Evolutionary conservation across 2,797 vertebrate species (phyloP).

Genomic region (Sebastolobus altivelis): DNA sequence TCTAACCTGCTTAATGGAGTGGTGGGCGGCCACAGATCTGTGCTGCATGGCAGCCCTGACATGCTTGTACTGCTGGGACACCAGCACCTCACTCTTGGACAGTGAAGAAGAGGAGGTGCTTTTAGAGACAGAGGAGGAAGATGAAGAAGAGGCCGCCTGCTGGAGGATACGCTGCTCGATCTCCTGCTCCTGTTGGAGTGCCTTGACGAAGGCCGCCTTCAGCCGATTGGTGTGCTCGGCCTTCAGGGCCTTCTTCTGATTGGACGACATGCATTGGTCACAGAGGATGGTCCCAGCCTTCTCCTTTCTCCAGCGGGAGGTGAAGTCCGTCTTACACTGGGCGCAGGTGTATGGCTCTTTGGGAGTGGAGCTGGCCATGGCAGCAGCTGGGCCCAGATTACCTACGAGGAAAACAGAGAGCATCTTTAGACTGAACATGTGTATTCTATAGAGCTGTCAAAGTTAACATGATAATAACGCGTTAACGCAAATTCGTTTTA

Average conservation of each 20-base stretch:
- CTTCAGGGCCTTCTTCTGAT: constrained; percentile 96
- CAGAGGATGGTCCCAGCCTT: constrained; percentile 94
- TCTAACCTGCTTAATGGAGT: constrained; percentile 84
- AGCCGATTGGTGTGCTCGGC: constrained; percentile 96
- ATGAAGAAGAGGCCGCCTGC: constrained; percentile 83
- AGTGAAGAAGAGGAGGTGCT: constrained; percentile 75
- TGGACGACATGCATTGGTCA: constrained; percentile 97
- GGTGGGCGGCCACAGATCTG: constrained; percentile 16
- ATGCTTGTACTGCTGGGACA: constrained; percentile 86
- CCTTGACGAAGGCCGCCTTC: constrained; percentile 98
- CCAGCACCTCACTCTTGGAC: constrained; percentile 82
- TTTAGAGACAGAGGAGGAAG: constrained; percentile 75
- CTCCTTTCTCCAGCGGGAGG: constrained; percentile 97
- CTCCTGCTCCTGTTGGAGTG: constrained; percentile 98
- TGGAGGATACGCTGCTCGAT: constrained; percentile 97
- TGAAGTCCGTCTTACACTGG: constrained; percentile 99
- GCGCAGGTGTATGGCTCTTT: constrained; percentile 95
- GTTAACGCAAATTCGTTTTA: no score
- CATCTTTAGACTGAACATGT: neutral
- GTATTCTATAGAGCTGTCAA: neutral
- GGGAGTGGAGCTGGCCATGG: constrained; percentile 74
- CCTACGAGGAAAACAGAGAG: constrained; percentile 70
- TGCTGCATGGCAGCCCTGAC: constrained; percentile 78
- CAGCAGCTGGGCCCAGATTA: constrained; percentile 79
- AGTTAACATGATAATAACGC: no score